A percentile compares a stretch with the other conserved stretches of the same genome.
Evolutionary conservation across 2,113 vertebrate species (phyloP).

Genomic region (Clarias gariepinus): DNA sequence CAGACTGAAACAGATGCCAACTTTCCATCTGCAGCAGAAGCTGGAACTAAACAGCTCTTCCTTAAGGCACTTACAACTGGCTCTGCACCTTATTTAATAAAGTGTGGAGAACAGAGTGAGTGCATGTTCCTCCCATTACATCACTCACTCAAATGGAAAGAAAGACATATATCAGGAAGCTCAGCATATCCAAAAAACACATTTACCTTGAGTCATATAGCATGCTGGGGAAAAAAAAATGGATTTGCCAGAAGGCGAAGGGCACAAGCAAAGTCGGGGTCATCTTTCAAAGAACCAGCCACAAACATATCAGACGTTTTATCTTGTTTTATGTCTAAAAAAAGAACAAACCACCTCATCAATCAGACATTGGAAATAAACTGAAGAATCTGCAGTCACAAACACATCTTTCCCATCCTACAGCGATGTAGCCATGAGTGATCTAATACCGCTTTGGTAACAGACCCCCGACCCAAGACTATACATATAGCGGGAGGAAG

Average conservation of each 20-base stretch:
- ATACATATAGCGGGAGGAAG: neutral
- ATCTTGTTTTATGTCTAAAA: neutral
- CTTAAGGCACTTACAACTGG: conserved; percentile 13
- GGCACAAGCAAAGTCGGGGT: neutral
- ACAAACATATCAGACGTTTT: neutral
- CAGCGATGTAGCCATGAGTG: neutral
- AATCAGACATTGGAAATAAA: neutral
- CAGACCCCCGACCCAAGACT: neutral
- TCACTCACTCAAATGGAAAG: conserved; percentile 3
- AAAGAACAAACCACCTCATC: neutral
- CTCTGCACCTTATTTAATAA: conserved; percentile 34
- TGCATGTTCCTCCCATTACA: conserved; percentile 25
- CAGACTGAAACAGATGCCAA: conserved; percentile 22
- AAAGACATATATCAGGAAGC: conserved; percentile 15
- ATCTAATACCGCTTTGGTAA: neutral
- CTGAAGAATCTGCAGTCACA: neutral
- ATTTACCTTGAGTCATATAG: conserved; percentile 20
- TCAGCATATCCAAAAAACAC: neutral
- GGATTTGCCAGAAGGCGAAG: conserved; percentile 29
- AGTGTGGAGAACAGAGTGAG: conserved; percentile 12
- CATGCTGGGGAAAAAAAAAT: neutral
- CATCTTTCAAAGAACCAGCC: conserved; percentile 16
- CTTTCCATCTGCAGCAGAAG: conserved; percentile 18
- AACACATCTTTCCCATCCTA: neutral
- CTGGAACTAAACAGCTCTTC: conserved; percentile 7